phyloP scores from a whole-genome alignment of 2,888 invertebrate genomes.

The Melieria crassipennis region DNA sequence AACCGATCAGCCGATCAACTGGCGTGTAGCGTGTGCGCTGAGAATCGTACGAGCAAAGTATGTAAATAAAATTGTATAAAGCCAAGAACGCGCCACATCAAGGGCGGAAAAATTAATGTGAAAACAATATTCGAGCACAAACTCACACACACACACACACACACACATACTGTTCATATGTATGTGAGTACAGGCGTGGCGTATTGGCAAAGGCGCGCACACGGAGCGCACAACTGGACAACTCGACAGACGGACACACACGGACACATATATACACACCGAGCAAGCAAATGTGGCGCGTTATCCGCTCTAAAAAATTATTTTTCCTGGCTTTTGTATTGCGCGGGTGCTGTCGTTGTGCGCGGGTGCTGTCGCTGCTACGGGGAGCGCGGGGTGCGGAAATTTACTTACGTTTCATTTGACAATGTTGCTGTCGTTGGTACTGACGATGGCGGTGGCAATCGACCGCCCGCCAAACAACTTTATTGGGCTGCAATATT shows the following conservation, averaged over 20 bases:
- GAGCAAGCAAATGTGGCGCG: slow-evolving; percentile 24
- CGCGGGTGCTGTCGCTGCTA: background rate
- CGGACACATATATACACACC: background rate
- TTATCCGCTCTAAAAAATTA: slow-evolving; percentile 32
- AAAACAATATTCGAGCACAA: slow-evolving; percentile 33
- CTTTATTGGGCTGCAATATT: background rate
- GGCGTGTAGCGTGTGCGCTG: background rate
- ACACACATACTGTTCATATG: background rate
- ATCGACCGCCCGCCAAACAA: background rate
- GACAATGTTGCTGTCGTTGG: background rate
- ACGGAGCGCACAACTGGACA: too few species aligned
- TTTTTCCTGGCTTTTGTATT: background rate
- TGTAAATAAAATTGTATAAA: slow-evolving; percentile 24
- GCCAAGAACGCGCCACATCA: slow-evolving; percentile 27
- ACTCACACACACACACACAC: slow-evolving; percentile 1
- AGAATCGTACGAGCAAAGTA: slow-evolving; percentile 16
- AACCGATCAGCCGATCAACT: too few species aligned
- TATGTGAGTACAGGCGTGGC: too few species aligned
- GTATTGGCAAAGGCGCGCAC: background rate
- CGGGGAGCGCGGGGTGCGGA: background rate
- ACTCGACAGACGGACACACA: background rate
- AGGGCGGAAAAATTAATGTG: slow-evolving; percentile 40
- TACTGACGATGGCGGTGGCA: background rate
- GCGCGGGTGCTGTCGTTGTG: background rate
- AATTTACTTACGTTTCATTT: slow-evolving; percentile 26